phyloP scores from a whole-genome alignment of 2,797 vertebrate genomes.

The Mus caroli region DNA sequence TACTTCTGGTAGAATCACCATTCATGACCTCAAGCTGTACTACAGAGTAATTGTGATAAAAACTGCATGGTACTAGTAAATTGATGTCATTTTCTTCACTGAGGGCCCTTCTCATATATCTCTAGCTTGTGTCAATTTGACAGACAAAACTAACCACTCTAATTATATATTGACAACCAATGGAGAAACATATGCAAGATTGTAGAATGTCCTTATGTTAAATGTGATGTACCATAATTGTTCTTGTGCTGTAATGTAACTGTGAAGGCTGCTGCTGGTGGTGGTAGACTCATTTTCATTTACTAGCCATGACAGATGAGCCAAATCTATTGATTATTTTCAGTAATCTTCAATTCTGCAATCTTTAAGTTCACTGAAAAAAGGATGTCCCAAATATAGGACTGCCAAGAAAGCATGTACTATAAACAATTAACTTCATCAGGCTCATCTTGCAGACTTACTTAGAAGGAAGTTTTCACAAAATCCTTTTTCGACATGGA shows the following conservation, averaged over 20 bases:
- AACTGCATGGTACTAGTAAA: too few species aligned
- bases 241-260: neutral
- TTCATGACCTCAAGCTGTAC: too few species aligned
- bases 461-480: slow-evolving; percentile 47
- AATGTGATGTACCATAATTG: neutral
- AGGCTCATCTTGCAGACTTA: slow-evolving; percentile 57
- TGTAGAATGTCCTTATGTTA: neutral
- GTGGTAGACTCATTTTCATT: slow-evolving; percentile 36
- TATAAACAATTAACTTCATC: slow-evolving; percentile 46
- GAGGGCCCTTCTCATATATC: neutral
- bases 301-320: neutral
- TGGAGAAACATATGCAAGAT: neutral
- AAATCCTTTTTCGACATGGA: slow-evolving; percentile 73
- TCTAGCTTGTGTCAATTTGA: neutral
- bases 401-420: neutral
- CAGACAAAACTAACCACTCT: neutral
- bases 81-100: neutral
- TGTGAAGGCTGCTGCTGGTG: neutral
- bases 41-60: too few species aligned
- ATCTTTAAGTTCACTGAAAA: neutral
- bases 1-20: too few species aligned
- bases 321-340: neutral
- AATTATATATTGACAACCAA: neutral
- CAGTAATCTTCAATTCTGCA: neutral
- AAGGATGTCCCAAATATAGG: neutral